Evolutionary conservation across 2,888 invertebrate genomes (phyloP), one percentile per base, ranked within the genome.

Genomic region (Dryocosmus kuriphilus): DNA sequence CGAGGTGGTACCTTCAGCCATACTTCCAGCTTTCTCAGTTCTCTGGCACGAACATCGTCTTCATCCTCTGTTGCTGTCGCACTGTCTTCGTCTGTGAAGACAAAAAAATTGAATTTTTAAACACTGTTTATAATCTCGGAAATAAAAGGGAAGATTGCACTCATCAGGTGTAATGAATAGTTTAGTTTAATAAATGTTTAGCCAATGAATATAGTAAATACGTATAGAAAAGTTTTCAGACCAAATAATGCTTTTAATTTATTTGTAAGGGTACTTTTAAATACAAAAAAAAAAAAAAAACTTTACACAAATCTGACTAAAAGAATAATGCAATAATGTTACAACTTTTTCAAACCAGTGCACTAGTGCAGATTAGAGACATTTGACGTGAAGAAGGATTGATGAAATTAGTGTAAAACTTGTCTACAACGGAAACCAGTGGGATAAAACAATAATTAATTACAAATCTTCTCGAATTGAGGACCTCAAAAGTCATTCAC

Each of bases 31-130:
- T 94, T 94, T 51, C 95, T 93, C 82, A 94, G 90, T 87, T 95
- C 95, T 35, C 95, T 93, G 14, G 95, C 95, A 79, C 94, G 93
- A 35, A 94, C 94, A 83, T 95, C 95, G 75, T 94, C 94, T 91
- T 95, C 95, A 14, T 95, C 95, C 90, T 95, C 95, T 0, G 95
- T 95, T 57, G 95, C 95, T n/a, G 95, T 95, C 77, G 95, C 95
- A 80, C 94, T 94, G 81, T 94, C 94, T 83, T 94, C 94, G 88
- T 94, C 95, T 93, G 92, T 9, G 41, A 32, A 76, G 74, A 41
- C 1, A 41, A 16, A 63, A 22, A 89, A 90, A 55, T 9, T 55
- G 3, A 22, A 55, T 73, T 57, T 55, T 14, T 32, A 46, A 55
- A 74, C n/a, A 74, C 22, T 22, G 9, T 19, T 55, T 55, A 9